Evolutionary conservation across 1,140 invertebrate species (phyloP).

Genomic region (Microplitis mediator): DNA sequence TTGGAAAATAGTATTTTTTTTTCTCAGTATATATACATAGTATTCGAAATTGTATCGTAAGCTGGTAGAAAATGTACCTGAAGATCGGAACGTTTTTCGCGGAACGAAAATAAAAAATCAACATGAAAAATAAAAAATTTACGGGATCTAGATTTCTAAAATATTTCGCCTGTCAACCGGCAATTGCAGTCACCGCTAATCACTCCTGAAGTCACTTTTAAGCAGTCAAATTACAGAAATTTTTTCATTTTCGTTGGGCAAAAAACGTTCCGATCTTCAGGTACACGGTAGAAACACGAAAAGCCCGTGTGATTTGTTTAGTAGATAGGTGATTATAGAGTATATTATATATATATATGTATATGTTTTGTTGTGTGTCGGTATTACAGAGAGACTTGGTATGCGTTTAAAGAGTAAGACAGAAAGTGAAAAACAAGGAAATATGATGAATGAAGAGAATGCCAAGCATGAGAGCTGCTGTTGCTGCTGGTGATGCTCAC

Average conservation of each 20-base stretch:
- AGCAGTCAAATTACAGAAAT: no score
- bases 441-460: not conserved
- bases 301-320: not conserved
- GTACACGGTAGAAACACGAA: not conserved
- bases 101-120: no score
- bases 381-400: slow-evolving; percentile 19
- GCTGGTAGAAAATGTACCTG: not conserved
- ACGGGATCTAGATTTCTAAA: no score
- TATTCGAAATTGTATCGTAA: no score
- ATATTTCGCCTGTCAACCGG: no score
- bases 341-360: not conserved
- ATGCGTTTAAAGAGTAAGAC: slow-evolving; percentile 5
- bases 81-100: no score
- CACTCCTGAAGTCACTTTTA: no score
- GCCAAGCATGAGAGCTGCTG: not conserved
- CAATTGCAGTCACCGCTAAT: no score
- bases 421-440: not conserved
- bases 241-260: slow-evolving; percentile 3
- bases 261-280: not conserved
- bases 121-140: no score
- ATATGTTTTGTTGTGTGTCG: not conserved
- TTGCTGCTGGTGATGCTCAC: no score
- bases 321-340: not conserved
- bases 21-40: not conserved
- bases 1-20: no score